Evolutionary conservation across 2,888 invertebrate genomes (phyloP).

Genomic region (Pteria penguin): DNA sequence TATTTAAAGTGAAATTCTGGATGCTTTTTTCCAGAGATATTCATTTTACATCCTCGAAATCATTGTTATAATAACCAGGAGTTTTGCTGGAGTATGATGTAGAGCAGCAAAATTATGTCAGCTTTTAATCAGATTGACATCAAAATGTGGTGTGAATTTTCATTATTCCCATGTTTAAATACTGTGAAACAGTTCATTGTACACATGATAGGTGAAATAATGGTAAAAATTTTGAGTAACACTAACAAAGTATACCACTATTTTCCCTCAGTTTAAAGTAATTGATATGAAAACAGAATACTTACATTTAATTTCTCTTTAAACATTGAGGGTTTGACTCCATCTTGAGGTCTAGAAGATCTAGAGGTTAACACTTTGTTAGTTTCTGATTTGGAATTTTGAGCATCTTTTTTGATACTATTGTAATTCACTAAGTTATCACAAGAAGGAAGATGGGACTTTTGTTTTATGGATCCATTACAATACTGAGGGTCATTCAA

Average conservation of each 20-base stretch:
- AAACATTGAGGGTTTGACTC: conserved; percentile 68
- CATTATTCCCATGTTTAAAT: background rate
- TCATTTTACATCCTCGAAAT: too few species aligned
- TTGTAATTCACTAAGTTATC: conserved; percentile 15
- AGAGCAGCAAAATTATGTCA: too few species aligned
- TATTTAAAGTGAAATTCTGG: too few species aligned
- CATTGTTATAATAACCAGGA: too few species aligned
- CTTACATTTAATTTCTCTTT: conserved; percentile 71
- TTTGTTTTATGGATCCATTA: conserved; percentile 45
- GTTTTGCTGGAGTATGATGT: too few species aligned
- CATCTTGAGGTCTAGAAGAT: conserved; percentile 48
- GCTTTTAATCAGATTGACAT: too few species aligned
- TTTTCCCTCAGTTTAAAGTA: too few species aligned
- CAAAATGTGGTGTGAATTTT: too few species aligned
- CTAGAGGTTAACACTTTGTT: conserved; percentile 16
- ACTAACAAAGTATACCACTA: too few species aligned
- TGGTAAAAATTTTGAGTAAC: background rate
- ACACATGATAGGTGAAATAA: too few species aligned
- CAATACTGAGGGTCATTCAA: conserved; percentile 7
- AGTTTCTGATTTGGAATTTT: conserved; percentile 11
- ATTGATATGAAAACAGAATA: conserved; percentile 3
- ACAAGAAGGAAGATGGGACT: conserved; percentile 56
- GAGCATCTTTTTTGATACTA: conserved; percentile 8
- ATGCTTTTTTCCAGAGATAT: too few species aligned
- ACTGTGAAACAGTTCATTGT: too few species aligned